Evolutionary conservation across 2,888 invertebrate genomes (phyloP), one percentile per base, ranked within the genome.

Genomic region (Scaptodrosophila latifasciaeformis): DNA sequence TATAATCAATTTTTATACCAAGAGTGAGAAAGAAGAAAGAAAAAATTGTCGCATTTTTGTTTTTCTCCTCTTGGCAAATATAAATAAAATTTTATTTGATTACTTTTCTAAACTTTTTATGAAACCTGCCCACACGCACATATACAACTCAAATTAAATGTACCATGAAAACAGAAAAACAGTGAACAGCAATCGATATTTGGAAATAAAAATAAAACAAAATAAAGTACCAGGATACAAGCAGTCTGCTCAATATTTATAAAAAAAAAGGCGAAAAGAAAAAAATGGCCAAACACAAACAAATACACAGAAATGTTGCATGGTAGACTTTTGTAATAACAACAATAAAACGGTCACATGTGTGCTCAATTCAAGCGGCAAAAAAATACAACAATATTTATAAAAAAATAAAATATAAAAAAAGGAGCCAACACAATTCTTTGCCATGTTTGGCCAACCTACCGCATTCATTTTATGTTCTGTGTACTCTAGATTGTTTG

Each of bases 21-120:
- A 13, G 27, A 27, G 37, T 7, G 9, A 44, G 29, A 27, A 27
- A 9, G 9, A n/a, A 35, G 24, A n/a, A n/a, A n/a, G n/a, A n/a
- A n/a, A n/a, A n/a, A n/a, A n/a, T n/a, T 3, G 24, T 24, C 24
- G 24, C 24, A n/a, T n/a, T n/a, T n/a, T n/a, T 24, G 24, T 7
- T 24, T 24, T 24, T n/a, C n/a, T n/a, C n/a, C n/a, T n/a, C n/a
- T n/a, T n/a, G n/a, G n/a, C n/a, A n/a, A n/a, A n/a, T n/a, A n/a
- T 67, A 76, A 80, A 72, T 72, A 72, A 74, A 71, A 80, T 72
- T 72, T 72, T 74, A 80, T 72, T 60, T 62, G 72, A 72, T 80
- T 80, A 78, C 78, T 80, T 80, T 72, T 72, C 70, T 67, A 78
- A 72, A 72, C 67, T 72, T 72, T 80, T 80, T 77, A 72, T 68